Conservation (phyloP, 2,113 vertebrate species). For the Tachycineta bicolor region DNA sequence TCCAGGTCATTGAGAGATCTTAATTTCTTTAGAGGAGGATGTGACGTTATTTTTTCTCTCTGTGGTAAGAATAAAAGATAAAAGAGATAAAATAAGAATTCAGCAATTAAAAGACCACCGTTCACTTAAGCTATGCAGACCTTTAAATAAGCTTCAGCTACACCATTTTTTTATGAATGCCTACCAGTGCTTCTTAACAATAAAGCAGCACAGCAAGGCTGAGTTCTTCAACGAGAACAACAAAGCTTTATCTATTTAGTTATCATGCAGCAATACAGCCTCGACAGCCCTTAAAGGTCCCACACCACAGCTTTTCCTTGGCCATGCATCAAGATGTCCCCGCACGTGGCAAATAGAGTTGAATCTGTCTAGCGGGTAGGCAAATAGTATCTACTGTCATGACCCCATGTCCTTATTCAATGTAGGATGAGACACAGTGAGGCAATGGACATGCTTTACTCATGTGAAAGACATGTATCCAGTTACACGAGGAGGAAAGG, state of each 20-base stretch:
- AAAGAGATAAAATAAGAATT: neutral
- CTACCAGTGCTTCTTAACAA: neutral
- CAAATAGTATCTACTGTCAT: neutral
- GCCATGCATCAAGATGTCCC: neutral
- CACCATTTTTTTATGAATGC: neutral
- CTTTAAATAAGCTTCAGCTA: neutral
- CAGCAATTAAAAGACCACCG: neutral
- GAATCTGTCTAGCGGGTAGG: neutral
- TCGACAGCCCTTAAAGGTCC: neutral
- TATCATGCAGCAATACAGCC: neutral
- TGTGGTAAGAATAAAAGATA: slow-evolving; percentile 57
- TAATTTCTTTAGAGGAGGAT: slow-evolving; percentile 93
- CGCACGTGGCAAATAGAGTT: neutral
- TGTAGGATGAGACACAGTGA: neutral
- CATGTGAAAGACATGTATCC: neutral
- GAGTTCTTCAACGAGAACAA: neutral
- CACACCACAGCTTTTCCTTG: neutral
- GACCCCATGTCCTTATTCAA: neutral
- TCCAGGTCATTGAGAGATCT: slow-evolving; percentile 98
- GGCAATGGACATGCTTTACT: neutral
- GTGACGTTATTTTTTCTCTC: slow-evolving; percentile 94
- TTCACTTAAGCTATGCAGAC: neutral
- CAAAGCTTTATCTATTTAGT: neutral
- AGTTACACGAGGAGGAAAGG: neutral
- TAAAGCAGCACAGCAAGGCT: neutral